A percentile compares a stretch with the other conserved stretches of the same genome.
Evolutionary conservation across 2,113 vertebrate species (phyloP).

Genomic region (Tapirus terrestris): DNA sequence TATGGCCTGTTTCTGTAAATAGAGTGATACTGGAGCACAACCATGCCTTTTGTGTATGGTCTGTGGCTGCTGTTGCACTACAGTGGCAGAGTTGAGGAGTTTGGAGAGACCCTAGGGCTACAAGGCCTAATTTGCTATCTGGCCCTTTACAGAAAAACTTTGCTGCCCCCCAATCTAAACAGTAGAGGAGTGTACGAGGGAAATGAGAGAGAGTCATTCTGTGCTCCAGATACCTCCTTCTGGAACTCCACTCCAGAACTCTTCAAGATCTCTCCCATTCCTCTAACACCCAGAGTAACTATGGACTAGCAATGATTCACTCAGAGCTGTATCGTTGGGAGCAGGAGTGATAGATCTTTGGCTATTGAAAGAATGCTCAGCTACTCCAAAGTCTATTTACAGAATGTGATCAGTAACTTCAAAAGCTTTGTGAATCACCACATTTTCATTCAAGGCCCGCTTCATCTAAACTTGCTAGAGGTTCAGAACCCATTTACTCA

Average conservation of each 20-base stretch:
- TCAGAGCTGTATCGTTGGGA: not conserved
- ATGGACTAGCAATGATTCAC: too few relatives aligned
- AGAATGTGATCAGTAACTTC: not conserved
- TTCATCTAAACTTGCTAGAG: not conserved
- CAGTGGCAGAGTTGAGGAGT: not conserved
- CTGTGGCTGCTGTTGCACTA: rapidly evolving
- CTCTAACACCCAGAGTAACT: too few relatives aligned
- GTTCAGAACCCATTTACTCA: not conserved
- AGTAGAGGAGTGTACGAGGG: not conserved
- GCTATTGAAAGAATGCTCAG: not conserved
- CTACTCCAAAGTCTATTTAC: not conserved
- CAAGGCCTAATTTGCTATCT: not conserved
- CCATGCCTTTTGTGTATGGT: too few relatives aligned
- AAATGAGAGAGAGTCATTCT: not conserved
- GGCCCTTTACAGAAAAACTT: not conserved
- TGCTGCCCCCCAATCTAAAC: not conserved
- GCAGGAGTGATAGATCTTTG: not conserved
- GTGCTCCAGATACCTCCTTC: not conserved
- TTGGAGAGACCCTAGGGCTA: not conserved
- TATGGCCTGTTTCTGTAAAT: not conserved
- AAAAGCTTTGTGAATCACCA: not conserved
- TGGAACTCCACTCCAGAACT: not conserved
- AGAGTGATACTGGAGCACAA: not conserved
- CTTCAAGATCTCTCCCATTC: too few relatives aligned
- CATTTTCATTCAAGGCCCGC: not conserved